Percentiles rank a stretch among this genome's conserved stretches.
phyloP scores from a whole-genome alignment of 23 tunicate species.

The Corella eumyota region DNA sequence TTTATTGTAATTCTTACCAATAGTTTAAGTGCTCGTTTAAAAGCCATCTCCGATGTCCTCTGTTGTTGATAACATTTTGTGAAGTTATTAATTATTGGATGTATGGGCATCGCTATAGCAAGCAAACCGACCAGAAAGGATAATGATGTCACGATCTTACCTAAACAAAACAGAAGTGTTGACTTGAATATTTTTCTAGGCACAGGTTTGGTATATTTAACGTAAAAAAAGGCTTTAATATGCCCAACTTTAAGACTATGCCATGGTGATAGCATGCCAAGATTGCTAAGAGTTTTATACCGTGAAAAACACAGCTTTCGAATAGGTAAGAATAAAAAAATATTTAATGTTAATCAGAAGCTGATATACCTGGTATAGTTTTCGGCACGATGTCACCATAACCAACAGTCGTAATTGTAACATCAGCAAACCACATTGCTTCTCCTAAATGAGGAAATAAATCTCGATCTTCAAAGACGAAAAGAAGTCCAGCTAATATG shows the following conservation, averaged over 20 bases:
- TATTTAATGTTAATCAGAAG: background rate
- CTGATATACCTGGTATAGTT: slow-evolving; percentile 23
- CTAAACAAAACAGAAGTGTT: slow-evolving; percentile 6
- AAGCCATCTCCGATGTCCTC: slow-evolving; percentile 27
- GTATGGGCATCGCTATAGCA: slow-evolving; percentile 60
- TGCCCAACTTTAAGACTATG: too few relatives aligned
- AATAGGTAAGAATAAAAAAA: background rate
- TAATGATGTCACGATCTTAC: slow-evolving; percentile 45
- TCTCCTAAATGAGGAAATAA: slow-evolving; percentile 30
- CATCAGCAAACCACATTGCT: slow-evolving; percentile 54
- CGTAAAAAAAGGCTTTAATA: too few relatives aligned
- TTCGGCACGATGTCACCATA: slow-evolving; percentile 47
- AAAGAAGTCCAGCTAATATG: slow-evolving; percentile 19
- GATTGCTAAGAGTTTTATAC: background rate
- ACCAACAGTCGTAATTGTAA: slow-evolving; percentile 59
- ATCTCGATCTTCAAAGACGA: slow-evolving; percentile 12
- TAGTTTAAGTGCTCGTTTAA: slow-evolving; percentile 20
- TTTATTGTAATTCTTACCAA: too few relatives aligned
- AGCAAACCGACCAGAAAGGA: slow-evolving; percentile 38
- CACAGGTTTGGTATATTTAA: too few relatives aligned
- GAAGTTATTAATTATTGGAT: slow-evolving; percentile 54
- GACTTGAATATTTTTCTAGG: background rate
- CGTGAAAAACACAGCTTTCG: background rate
- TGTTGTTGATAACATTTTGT: slow-evolving; percentile 22
- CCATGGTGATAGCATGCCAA: too few relatives aligned